Evolutionary conservation across 1,140 invertebrate species (phyloP).

Genomic region (Bombyx mandarina): DNA sequence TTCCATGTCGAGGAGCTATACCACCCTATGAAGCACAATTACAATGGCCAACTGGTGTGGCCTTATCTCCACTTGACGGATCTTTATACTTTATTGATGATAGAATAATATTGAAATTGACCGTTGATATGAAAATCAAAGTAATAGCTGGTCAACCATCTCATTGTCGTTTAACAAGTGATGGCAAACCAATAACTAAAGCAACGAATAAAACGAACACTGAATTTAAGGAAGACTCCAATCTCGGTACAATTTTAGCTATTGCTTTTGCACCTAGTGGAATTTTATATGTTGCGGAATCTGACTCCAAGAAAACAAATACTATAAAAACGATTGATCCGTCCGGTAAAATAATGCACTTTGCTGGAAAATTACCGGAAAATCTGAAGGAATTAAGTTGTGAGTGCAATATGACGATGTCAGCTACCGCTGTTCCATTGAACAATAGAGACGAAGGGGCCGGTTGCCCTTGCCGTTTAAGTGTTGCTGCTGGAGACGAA

Average conservation of each 20-base stretch:
- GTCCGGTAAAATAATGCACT: constrained; percentile 86
- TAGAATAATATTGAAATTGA: constrained; percentile 91
- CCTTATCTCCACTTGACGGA: constrained; percentile 93
- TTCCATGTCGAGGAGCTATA: constrained; percentile 86
- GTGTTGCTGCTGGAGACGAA: constrained; percentile 73
- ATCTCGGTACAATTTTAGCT: constrained; percentile 81
- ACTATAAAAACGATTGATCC: constrained; percentile 87
- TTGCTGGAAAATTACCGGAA: constrained; percentile 82
- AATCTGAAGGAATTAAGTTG: constrained; percentile 70
- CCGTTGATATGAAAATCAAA: constrained; percentile 90
- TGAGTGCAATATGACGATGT: constrained; percentile 72
- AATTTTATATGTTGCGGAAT: constrained; percentile 94
- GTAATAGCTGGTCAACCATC: constrained; percentile 92
- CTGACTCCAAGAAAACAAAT: constrained; percentile 91
- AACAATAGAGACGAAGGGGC: constrained; percentile 59
- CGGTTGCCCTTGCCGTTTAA: constrained; percentile 71
- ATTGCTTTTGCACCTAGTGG: constrained; percentile 94
- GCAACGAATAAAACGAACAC: constrained; percentile 49
- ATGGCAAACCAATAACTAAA: constrained; percentile 51
- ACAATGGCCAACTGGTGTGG: constrained; percentile 95
- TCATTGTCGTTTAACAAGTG: constrained; percentile 78
- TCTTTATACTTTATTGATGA: constrained; percentile 96
- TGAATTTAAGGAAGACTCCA: constrained; percentile 61
- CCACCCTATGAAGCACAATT: constrained; percentile 87
- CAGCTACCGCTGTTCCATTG: constrained; percentile 67